phyloP scores from a whole-genome alignment of 2,113 vertebrate species.

The Isurus oxyrinchus region DNA sequence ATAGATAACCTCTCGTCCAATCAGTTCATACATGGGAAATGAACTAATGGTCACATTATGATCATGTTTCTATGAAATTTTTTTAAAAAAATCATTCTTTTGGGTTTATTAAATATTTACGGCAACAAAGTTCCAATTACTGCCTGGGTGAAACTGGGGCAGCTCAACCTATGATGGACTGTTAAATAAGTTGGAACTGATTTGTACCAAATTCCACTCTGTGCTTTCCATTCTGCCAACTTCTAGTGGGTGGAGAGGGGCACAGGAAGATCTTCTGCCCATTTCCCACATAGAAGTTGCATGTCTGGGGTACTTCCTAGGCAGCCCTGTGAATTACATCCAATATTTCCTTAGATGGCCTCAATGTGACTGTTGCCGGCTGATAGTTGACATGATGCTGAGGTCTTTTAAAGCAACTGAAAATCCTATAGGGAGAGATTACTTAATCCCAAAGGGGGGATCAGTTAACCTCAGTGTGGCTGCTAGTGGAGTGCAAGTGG shows the following conservation, averaged over 20 bases:
- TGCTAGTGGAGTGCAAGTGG: neutral
- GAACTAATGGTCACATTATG: neutral
- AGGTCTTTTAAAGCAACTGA: neutral
- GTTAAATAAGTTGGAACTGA: neutral
- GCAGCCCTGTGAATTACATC: neutral
- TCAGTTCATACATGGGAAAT: neutral
- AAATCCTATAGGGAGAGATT: neutral
- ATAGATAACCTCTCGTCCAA: neutral
- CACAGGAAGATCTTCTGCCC: neutral
- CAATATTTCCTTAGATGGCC: neutral
- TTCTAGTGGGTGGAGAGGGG: neutral
- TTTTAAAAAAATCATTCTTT: neutral
- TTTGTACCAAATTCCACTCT: neutral
- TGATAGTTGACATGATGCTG: neutral
- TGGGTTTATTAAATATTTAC: neutral
- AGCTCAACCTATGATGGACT: neutral
- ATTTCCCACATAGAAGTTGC: neutral
- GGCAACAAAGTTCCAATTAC: neutral
- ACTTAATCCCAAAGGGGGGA: neutral
- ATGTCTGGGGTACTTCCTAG: neutral
- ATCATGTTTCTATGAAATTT: neutral
- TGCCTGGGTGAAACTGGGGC: neutral
- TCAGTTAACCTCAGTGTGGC: neutral
- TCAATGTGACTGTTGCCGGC: neutral
- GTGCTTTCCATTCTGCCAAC: neutral